phyloP scores from a whole-genome alignment of 2,113 vertebrate genomes.

The Piaya cayana region DNA sequence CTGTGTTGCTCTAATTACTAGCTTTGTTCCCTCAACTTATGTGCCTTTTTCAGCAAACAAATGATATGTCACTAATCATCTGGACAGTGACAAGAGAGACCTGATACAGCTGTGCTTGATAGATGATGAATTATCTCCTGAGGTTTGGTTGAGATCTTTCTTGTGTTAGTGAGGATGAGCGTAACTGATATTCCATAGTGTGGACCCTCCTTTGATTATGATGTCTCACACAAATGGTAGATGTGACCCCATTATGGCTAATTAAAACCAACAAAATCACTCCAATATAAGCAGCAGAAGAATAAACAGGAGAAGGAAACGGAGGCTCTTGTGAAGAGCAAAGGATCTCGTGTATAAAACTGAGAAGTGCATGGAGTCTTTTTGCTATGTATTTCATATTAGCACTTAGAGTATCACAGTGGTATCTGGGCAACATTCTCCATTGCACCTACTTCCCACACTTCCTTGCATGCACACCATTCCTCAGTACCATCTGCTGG shows the following conservation, averaged over 20 bases:
- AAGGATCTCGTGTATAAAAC: not conserved
- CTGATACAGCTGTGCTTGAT: conserved; percentile 27
- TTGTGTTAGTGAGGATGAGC: not conserved
- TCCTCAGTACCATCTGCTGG: conserved; percentile 26
- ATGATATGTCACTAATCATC: conserved; percentile 13
- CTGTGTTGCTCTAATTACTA: conserved; percentile 39
- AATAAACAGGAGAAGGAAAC: not conserved
- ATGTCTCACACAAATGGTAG: not conserved
- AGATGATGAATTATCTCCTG: not conserved
- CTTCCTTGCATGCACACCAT: not conserved
- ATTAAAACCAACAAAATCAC: conserved; percentile 10
- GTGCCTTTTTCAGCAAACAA: conserved; percentile 53
- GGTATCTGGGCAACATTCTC: not conserved
- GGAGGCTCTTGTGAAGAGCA: not conserved
- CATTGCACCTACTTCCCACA: conserved; percentile 26
- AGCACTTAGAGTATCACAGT: not conserved
- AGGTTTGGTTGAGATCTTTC: not conserved
- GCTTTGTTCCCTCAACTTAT: conserved; percentile 17
- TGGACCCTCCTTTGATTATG: not conserved
- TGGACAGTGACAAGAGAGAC: not conserved
- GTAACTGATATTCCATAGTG: not conserved
- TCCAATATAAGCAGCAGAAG: not conserved
- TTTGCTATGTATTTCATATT: not conserved
- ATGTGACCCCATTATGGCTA: not conserved
- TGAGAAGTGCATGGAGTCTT: fast-evolving